Evolutionary conservation across 2,888 invertebrate genomes (phyloP), one percentile per base, ranked within the genome.

Genomic region (Leucophenga montana): DNA sequence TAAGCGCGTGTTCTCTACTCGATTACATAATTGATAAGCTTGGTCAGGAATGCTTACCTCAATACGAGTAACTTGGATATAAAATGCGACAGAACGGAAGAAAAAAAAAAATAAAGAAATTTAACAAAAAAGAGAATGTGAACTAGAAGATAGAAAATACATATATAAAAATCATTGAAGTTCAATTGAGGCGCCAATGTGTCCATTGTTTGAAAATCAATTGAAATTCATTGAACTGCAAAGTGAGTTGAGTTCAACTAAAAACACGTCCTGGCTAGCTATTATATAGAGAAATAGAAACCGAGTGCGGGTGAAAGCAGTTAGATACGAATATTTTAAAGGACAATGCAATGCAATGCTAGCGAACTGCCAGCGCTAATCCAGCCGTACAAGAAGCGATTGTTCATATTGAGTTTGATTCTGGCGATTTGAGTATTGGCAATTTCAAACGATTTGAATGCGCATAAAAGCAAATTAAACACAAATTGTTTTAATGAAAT

Each of bases 161-260:
- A 20, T 0, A 64, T 48, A 46, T 18, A 50, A 50, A 65, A 48
- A 48, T 22, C 6, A 50, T 53, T 62, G 2, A 20, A 65, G 48
- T 44, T 44, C 61, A 44, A 62, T 20, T 44, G 39, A 0, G 46
- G 22, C 18, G 46, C 44, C 44, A 53, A 33, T 31, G 20, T n/a
- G 20, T 22, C 3, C 50, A 67, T 74, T 31, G 50, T 31, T 57
- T 39, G 33, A 62, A 71, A 70, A 71, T 73, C 77, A 73, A 82
- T 78, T 72, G 54, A 65, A 18, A 74, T 72, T 64, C 78, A 73
- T 71, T 68, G 76, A 79, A 79, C 79, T 78, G 79, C 74, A 46
- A 62, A 20, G 20, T 46, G 62, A 18, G 20, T n/a, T 20, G 9
- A 22, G 22, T 20, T 9, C 13, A 62, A 11, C 46, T 62, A 46